Base-by-base conservation (phyloP, 2,113 vertebrate genomes). In the Nycticryphes semicollaris region DNA sequence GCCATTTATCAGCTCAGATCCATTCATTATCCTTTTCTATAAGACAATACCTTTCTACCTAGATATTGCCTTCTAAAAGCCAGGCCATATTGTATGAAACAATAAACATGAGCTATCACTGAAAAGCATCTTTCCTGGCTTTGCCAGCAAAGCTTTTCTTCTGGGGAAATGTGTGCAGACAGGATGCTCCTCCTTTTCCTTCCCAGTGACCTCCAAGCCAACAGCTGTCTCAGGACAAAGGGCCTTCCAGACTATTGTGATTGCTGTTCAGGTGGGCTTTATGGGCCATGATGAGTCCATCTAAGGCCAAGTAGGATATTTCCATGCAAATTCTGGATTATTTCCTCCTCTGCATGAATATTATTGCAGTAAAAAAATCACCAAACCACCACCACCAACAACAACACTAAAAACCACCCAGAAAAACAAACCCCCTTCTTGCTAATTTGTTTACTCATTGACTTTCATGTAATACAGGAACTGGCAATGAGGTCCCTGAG, bases 181-280 rank as follows among this genome's bases (percentile, higher is more conserved):
- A 95, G 98, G 98, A 98, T 97, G 86, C 94, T 96, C 74, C 96
- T 96, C 98, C 98, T 94, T 91, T 98, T 98, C 98, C 98, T 95
- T 94, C 93, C 94, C 85, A n/a, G 81, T 94, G 96, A 96, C 54
- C 90, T 93, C 67, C 30, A 50, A 53, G 68, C 80, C 89, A 84
- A 70, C 84, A 91, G 75, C 70, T 56, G 68, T 86, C 93, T 95
- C 83, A 62, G 59, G 69, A 97, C 90, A 87, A 82, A 60, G 51
- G 69, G 27, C 82, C 75, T 86, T 73, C 11, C 66, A 15, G 48
- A 21, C n/a, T 62, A 27, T 30, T 64, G 78, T 77, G 48, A 9
- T 9, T 59, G 43, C 35, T 74, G 33, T 53, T 90, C 78, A 83
- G 66, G 53, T 97, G 93, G 14, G 18, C 68, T 88, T 90, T 47